Percentiles rank a stretch among this genome's conserved stretches.
phyloP scores from a whole-genome alignment of 2,888 invertebrate species.

The Amphimallon solstitiale region DNA sequence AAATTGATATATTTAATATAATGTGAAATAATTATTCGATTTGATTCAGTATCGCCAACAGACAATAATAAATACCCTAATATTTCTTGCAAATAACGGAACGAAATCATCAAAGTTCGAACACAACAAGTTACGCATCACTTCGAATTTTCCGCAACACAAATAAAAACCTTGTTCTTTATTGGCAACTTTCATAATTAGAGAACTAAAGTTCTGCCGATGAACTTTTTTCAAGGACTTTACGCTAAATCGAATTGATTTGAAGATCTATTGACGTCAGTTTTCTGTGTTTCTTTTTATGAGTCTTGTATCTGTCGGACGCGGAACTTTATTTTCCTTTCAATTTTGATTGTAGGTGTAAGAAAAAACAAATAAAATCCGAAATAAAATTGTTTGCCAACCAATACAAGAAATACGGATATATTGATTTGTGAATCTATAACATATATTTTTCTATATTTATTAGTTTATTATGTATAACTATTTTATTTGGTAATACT shows the following conservation, averaged over 20 bases:
- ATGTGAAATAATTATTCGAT: too few relatives aligned
- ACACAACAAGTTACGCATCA: conserved; percentile 5
- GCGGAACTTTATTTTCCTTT: too few relatives aligned
- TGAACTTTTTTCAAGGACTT: conserved; percentile 13
- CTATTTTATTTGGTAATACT: too few relatives aligned
- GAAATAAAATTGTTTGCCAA: too few relatives aligned
- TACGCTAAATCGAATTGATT: conserved; percentile 16
- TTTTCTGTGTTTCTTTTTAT: neutral
- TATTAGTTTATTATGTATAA: too few relatives aligned
- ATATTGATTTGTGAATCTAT: too few relatives aligned
- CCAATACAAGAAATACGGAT: too few relatives aligned
- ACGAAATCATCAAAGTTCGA: conserved; percentile 11
- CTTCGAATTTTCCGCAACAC: conserved; percentile 12
- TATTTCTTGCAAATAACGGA: conserved; percentile 10
- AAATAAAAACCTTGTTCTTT: conserved; percentile 18
- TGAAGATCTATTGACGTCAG: conserved; percentile 4
- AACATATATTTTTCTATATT: too few relatives aligned
- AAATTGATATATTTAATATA: too few relatives aligned
- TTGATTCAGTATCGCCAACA: neutral
- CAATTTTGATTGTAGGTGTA: too few relatives aligned
- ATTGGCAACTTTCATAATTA: conserved; percentile 27
- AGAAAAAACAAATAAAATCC: too few relatives aligned
- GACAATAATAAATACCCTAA: neutral
- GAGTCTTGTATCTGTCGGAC: too few relatives aligned
- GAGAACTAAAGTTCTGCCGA: neutral